These are phyloP conservation scores for Hapalemur alaotrensis DNA, from an alignment of 2,797 vertebrate species.

Conservation along the genomic window DNA sequence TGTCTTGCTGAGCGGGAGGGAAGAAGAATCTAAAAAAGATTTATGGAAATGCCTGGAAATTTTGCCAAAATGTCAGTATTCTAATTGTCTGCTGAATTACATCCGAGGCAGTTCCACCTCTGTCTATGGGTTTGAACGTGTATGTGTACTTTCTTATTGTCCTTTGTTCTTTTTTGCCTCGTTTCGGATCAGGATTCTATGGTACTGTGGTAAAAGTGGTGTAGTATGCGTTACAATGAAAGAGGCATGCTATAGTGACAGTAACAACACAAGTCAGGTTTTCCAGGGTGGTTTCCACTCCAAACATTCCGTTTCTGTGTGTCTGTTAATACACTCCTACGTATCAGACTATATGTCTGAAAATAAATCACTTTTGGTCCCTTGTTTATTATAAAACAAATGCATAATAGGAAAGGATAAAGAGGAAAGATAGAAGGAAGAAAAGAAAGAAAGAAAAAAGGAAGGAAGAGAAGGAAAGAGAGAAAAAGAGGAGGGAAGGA, in stretches of 20 bases:
- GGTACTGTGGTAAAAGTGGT: background rate
- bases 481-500: background rate
- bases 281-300: background rate
- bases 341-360: constrained; percentile 24
- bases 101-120: constrained; percentile 37
- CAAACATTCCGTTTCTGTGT: background rate
- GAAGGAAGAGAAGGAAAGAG: rapidly evolving
- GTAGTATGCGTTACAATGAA: background rate
- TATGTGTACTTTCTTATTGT: background rate
- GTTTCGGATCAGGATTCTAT: background rate
- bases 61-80: constrained; percentile 74
- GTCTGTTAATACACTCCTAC: background rate
- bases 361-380: constrained; percentile 15
- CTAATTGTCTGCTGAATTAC: constrained; percentile 67
- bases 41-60: constrained; percentile 83
- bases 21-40: constrained; percentile 65
- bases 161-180: background rate
- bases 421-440: background rate
- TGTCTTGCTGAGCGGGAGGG: constrained; percentile 75
- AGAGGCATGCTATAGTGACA: background rate
- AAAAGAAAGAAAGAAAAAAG: rapidly evolving
- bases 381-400: constrained; percentile 36
- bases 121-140: background rate
- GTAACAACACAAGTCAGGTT: background rate
- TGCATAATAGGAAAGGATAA: background rate